Evolutionary conservation across 2,888 invertebrate genomes (phyloP), one percentile per base, ranked within the genome.

Genomic region (Pseudanteris insignis): DNA sequence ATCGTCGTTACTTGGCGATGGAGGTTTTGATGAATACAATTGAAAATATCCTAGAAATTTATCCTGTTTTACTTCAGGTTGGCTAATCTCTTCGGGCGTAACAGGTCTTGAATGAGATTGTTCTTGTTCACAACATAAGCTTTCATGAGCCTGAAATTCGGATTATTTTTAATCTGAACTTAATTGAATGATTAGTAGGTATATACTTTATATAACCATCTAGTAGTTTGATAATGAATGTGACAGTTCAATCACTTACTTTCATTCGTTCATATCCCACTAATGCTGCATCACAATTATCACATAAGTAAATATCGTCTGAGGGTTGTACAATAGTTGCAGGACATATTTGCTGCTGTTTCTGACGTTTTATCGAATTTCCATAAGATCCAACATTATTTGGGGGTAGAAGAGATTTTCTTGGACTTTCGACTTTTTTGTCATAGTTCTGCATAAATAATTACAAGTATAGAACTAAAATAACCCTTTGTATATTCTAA

Each of bases 241-340:
- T n/a, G n/a, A n/a, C n/a, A n/a, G n/a, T 9, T 7, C 1, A 18
- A 18, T 13, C n/a, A 41, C 12, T 38, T 80, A 85, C 85, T 81
- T 83, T 80, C 72, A 84, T 84, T 67, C 84, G 83, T 63, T 81
- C 79, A 37, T 82, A 77, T 36, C 84, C 83, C 64, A 88, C 85
- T 74, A 89, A 85, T 77, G 89, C 89, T 55, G 87, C 88, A 78
- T 89, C 90, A 77, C 89, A 89, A 73, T 86, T 87, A 73, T 89
- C 90, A 79, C 89, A 89, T 37, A 89, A 81, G 78, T 88, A 89
- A 70, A 89, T 89, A 72, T 89, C 88, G 63, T 86, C 83, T 10
- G 79, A 78, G 2, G 82, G 81, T 60, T 86, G 86, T 28, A 85
- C 81, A 75, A 84, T 83, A 60, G 82, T 81, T 64, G 84, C 82